A percentile compares a stretch with the other conserved stretches of the same genome.
phyloP scores from a whole-genome alignment of 2,113 vertebrate species.

The Dipodomys stephensi region DNA sequence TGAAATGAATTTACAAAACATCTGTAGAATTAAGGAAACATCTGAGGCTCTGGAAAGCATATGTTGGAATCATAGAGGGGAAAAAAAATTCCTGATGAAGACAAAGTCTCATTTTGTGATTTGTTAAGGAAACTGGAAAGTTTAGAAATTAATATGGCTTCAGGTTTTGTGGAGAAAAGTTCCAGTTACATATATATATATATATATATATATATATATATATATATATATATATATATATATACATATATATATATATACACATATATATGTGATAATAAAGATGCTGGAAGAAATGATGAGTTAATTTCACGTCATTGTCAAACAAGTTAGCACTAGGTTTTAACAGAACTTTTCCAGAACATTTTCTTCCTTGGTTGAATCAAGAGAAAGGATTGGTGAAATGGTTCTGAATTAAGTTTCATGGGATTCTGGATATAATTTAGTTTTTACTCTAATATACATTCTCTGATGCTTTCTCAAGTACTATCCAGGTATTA shows the following conservation, averaged over 20 bases:
- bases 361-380: not conserved
- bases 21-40: conserved; percentile 68
- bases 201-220: not conserved
- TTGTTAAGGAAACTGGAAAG: conserved; percentile 34
- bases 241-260: not conserved
- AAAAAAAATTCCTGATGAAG: conserved; percentile 65
- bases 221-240: too few relatives aligned
- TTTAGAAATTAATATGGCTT: conserved; percentile 57
- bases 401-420: not conserved
- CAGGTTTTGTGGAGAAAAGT: not conserved
- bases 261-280: not conserved
- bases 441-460: not conserved
- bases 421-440: not conserved
- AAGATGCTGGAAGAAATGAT: not conserved
- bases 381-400: not conserved
- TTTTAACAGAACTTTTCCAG: not conserved
- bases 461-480: not conserved
- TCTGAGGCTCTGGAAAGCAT: conserved; percentile 70
- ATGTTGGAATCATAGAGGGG: conserved; percentile 60
- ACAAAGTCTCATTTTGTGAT: conserved; percentile 22
- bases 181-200: not conserved
- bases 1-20: conserved; percentile 76
- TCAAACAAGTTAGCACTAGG: not conserved
- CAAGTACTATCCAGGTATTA: not conserved
- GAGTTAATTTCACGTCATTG: not conserved